Base-by-base conservation (phyloP, 2,797 vertebrate species). In the Phataginus tricuspis region DNA sequence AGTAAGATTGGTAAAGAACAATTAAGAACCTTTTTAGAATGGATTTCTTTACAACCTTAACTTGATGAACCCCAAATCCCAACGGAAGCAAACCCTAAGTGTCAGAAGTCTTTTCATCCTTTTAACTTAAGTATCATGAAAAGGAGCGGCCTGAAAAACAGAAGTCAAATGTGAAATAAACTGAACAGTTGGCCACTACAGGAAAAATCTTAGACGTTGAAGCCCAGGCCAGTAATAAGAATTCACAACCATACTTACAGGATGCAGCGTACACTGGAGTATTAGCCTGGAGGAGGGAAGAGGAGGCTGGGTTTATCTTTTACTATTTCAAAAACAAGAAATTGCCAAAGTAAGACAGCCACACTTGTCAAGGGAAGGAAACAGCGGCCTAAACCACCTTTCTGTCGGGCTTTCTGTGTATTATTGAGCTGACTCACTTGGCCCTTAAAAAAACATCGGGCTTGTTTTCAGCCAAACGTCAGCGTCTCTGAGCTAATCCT, bases 11-110 rank as follows among this genome's bases (percentile, higher is more conserved):
- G 11, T 45, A 89, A 93, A 86, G 37, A 64, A 59, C 91, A 80
- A 72, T 68, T 87, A 69, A 3, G 37, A 87, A 88, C 42, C 61
- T 87, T 64, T 63, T 93, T 95, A 51, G 19, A 23, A 42, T 64
- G 37, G 80, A 90, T 45, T 77, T 42, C 39, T 96, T 95, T 53
- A 90, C 69, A 57, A 82, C 34, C 59, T 78, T 90, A 90, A 79
- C 59, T 39, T 19, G 39, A 71, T 53, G 7, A 71, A 80, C 31
- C 92, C 64, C 80, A 86, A 75, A 69, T 82, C 49, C 18, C 90
- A 66, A 16, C 0, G 39, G 75, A 83, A 92, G 12, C 57, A 90
- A 84, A 83, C 45, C n/a, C 51, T 79, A 49, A 82, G 39, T 13
- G 53, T 8, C 64, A 72, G 11, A 88, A 27, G n/a, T 34, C 89